Conservation (phyloP, 2,888 invertebrate genomes). For the Plebejus argus region DNA sequence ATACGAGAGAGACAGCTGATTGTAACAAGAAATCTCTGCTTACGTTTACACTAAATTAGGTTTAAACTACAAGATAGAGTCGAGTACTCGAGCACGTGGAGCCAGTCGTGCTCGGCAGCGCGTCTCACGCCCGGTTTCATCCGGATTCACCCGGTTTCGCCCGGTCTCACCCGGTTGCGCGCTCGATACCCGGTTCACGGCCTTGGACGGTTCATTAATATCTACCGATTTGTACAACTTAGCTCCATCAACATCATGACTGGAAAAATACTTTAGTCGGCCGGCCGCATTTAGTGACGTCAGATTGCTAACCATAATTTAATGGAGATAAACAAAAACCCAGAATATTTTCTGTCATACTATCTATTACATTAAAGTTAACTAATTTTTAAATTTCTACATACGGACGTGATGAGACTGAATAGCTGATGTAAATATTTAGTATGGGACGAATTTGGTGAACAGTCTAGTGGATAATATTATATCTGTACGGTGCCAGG, state of each 20-base stretch:
- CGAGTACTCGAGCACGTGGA: constrained; percentile 1
- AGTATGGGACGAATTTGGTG: too few species aligned
- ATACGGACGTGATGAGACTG: too few species aligned
- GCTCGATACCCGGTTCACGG: constrained; percentile 49
- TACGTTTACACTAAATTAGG: neutral
- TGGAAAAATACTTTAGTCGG: neutral
- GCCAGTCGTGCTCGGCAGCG: constrained; percentile 22
- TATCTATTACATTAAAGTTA: too few species aligned
- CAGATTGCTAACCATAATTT: too few species aligned
- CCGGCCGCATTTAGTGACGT: too few species aligned
- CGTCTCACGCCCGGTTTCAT: constrained; percentile 39
- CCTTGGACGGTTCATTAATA: constrained; percentile 34
- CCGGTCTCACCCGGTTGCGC: constrained; percentile 23
- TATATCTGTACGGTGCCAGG: too few species aligned
- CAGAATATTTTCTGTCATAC: too few species aligned
- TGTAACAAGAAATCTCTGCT: neutral
- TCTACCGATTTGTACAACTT: constrained; percentile 11
- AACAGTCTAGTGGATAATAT: too few species aligned
- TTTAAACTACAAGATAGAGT: neutral
- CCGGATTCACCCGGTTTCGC: constrained; percentile 39
- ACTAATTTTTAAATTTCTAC: too few species aligned
- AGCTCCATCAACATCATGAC: neutral
- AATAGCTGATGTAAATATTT: too few species aligned
- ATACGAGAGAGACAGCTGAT: too few species aligned
- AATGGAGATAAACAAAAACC: too few species aligned